A percentile compares a stretch with the other conserved stretches of the same genome.
Conservation (phyloP, 2,888 invertebrate genomes). For the Nebria brevicollis region DNA sequence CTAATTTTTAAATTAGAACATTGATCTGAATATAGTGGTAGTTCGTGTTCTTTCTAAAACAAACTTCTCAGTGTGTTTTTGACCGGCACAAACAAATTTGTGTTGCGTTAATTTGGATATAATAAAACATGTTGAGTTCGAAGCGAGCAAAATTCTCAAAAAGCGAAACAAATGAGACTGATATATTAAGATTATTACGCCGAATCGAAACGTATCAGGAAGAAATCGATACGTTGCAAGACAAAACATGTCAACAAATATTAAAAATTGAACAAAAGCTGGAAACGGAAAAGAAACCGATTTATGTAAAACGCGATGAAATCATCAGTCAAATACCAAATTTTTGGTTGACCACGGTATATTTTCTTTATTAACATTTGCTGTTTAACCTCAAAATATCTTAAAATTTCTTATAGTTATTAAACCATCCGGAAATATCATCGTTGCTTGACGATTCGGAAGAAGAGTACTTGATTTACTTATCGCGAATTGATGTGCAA, state of each 20-base stretch:
- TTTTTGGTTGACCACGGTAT: slow-evolving; percentile 37
- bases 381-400: background rate
- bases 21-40: too few relatives aligned
- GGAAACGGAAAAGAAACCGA: slow-evolving; percentile 33
- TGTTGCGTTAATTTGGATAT: background rate
- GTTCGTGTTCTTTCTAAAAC: background rate
- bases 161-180: slow-evolving; percentile 22
- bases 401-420: slow-evolving; percentile 16
- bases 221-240: slow-evolving; percentile 27
- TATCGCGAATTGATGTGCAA: slow-evolving; percentile 32
- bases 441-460: slow-evolving; percentile 30
- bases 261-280: slow-evolving; percentile 30
- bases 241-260: slow-evolving; percentile 20
- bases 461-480: slow-evolving; percentile 35
- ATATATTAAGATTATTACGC: slow-evolving; percentile 28
- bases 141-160: slow-evolving; percentile 26
- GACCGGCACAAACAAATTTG: background rate
- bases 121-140: slow-evolving; percentile 17
- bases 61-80: background rate
- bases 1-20: too few relatives aligned
- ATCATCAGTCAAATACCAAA: slow-evolving; percentile 30
- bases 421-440: slow-evolving; percentile 40
- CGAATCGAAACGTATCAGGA: slow-evolving; percentile 29
- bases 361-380: background rate
- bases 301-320: slow-evolving; percentile 35